Conservation (phyloP, 1,140 invertebrate genomes). For the Ostrea denselamellosa region DNA sequence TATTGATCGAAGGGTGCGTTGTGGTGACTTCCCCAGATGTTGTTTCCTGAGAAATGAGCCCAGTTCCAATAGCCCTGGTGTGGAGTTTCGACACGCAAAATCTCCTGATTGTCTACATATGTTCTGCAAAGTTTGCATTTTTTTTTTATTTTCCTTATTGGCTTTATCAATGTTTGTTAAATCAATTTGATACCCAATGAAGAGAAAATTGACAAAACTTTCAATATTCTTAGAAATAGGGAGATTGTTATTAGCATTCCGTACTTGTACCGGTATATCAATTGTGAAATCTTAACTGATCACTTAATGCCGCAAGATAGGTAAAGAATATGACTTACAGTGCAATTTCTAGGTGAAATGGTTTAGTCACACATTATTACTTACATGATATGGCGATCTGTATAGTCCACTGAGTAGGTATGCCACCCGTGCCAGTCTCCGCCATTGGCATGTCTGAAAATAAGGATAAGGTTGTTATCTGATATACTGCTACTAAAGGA, state of each 20-base stretch:
- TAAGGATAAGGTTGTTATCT: too few species aligned
- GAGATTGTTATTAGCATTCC: too few species aligned
- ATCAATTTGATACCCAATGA: too few species aligned
- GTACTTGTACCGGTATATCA: too few species aligned
- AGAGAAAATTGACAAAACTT: too few species aligned
- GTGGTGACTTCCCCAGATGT: constrained; percentile 51
- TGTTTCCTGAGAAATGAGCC: constrained; percentile 56
- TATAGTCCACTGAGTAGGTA: constrained; percentile 69
- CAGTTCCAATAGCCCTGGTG: constrained; percentile 50
- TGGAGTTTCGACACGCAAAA: constrained; percentile 44
- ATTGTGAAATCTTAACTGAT: too few species aligned
- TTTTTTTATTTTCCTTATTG: not conserved
- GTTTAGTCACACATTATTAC: not conserved
- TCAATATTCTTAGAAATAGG: too few species aligned
- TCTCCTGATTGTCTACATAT: constrained; percentile 54
- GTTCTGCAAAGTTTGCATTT: constrained; percentile 33
- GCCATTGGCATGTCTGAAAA: not conserved
- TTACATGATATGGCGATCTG: constrained; percentile 64
- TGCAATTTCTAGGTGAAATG: too few species aligned
- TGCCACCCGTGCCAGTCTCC: constrained; percentile 67
- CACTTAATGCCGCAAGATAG: too few species aligned
- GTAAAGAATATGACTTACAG: too few species aligned
- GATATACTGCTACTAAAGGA: too few species aligned
- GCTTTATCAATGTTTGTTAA: too few species aligned
- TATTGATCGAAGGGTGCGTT: constrained; percentile 61